Base-by-base conservation (phyloP, 92 coral and sea anemone species). In the Micromussa lordhowensis region DNA sequence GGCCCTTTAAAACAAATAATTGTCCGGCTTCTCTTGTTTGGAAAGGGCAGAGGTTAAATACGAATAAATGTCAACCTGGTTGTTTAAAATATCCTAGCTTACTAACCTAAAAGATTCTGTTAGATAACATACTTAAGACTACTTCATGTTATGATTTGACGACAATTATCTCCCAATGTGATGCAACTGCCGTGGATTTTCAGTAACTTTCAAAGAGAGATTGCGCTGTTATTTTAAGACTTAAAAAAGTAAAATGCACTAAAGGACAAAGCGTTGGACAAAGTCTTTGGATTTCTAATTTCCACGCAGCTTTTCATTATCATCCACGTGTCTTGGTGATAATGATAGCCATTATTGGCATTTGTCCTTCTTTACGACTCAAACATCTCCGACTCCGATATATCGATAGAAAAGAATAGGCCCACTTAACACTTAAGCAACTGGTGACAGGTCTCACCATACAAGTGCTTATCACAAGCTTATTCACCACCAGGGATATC, bases 401-500 rank as follows among this genome's bases (percentile, higher is more conserved):
- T n/a, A n/a, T n/a, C n/a, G 36, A n/a, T 61, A 38, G 75, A 36
- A 7, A 6, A 36, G 18, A 31, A 38, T 8, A 36, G 24, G 21
- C 55, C 19, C 30, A 58, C 74, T 66, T 63, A 63, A 81, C 85
- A 63, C 85, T 81, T 13, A n/a, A 14, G 18, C 29, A 58, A 66
- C 85, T 38, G 58, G 85, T 63, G 55, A 55, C 35, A 59, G 36
- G 13, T 14, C 53, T 49, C 48, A 31, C 57, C 24, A 26, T 26
- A 63, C 57, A 64, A 81, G 85, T 4, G 75, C 2, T 63, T 61
- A 35, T 63, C 55, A 48, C 54, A 35, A n/a, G 30, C 21, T 80
- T 32, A 80, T 58, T 29, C 34, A n/a, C 55, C 84, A 80, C 84
- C 84, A 28, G 84, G 13, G 18, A 12, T 7, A 21, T 35, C 26